phyloP scores from a whole-genome alignment of 2,113 vertebrate genomes.

The Paramisgurnus dabryanus region DNA sequence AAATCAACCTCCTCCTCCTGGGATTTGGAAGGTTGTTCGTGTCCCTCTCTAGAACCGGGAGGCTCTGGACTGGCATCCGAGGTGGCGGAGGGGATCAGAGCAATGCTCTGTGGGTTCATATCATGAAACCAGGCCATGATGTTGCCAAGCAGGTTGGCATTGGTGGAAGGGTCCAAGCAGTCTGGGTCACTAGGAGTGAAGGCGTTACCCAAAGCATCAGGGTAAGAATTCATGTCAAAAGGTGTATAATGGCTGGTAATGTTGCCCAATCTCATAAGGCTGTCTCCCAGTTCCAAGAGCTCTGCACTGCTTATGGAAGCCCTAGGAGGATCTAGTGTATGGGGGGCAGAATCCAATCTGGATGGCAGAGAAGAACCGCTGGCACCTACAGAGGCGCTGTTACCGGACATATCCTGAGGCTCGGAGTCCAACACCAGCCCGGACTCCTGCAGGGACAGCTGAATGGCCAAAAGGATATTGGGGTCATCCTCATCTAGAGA shows the following conservation, averaged over 20 bases:
- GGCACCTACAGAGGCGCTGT: conserved; percentile 85
- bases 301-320: conserved; percentile 90
- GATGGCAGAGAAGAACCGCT: conserved; percentile 93
- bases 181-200: conserved; percentile 34
- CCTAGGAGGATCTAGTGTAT: conserved; percentile 72
- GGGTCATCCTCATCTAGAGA: conserved; percentile 97
- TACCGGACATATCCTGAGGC: conserved; percentile 79
- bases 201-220: conserved; percentile 34
- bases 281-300: conserved; percentile 88
- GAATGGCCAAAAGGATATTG: conserved; percentile 94
- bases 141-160: conserved; percentile 91
- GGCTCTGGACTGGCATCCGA: background rate
- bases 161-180: conserved; percentile 75
- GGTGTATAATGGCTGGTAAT: conserved; percentile 58
- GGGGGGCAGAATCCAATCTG: conserved; percentile 77
- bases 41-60: conserved; percentile 4
- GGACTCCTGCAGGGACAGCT: conserved; percentile 94
- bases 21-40: conserved; percentile 54
- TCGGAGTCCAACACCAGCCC: conserved; percentile 79
- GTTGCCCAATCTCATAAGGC: conserved; percentile 80
- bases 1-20: conserved; percentile 67
- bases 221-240: conserved; percentile 63
- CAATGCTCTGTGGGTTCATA: conserved; percentile 94
- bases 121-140: conserved; percentile 99
- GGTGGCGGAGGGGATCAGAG: conserved; percentile 76